A percentile compares a stretch with the other conserved stretches of the same genome.
These are phyloP conservation scores for Thalpophila matura DNA, from an alignment of 2,888 invertebrate species.

Conservation along the genomic window DNA sequence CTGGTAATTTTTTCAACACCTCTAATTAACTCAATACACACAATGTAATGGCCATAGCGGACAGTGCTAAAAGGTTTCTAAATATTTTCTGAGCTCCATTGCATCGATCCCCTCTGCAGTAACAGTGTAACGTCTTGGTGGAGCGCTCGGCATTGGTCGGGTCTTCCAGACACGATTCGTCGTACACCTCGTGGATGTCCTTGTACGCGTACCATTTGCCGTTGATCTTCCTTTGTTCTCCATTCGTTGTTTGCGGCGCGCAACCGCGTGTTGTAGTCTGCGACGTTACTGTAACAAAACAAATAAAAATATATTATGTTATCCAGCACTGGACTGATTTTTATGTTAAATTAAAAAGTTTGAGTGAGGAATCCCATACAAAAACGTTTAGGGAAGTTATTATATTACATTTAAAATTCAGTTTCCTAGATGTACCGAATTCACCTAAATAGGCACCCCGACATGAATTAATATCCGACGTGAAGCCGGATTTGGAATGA, in stretches of 20 bases:
- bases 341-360: no score
- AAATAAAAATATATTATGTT: neutral
- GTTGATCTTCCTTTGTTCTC: conserved; percentile 89
- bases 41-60: conserved; percentile 10
- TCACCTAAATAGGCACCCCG: no score
- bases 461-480: no score
- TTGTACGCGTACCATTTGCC: conserved; percentile 91
- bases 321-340: neutral
- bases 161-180: conserved; percentile 92
- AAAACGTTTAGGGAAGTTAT: no score
- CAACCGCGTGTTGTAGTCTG: conserved; percentile 91
- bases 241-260: conserved; percentile 92
- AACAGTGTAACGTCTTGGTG: conserved; percentile 92
- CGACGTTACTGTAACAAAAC: conserved; percentile 73
- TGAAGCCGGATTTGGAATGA: no score
- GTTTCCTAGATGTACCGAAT: no score
- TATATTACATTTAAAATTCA: no score
- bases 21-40: conserved; percentile 29
- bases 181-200: conserved; percentile 93
- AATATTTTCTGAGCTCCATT: conserved; percentile 84
- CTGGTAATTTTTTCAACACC: neutral
- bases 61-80: conserved; percentile 22
- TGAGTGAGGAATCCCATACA: no score
- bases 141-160: conserved; percentile 89
- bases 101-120: conserved; percentile 94